Conservation (phyloP, 2,113 vertebrate genomes). For the Corythoichthys haematopterus region DNA sequence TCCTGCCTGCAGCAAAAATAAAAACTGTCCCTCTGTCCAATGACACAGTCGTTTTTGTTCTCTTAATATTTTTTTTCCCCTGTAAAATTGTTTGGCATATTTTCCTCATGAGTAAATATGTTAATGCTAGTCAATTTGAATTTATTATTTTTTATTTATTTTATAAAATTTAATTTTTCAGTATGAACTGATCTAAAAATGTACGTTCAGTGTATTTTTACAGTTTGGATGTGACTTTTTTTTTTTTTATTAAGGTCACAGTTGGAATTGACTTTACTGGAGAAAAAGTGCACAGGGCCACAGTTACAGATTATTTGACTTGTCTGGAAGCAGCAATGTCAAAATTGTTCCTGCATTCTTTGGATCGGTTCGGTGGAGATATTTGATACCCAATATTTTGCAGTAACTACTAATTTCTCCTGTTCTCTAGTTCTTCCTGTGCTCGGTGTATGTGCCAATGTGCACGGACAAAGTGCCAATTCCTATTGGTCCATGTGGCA, state of each 20-base stretch:
- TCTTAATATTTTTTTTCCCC: no score
- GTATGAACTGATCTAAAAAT: no score
- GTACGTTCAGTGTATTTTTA: no score
- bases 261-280: slow-evolving; percentile 6
- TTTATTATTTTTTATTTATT: no score
- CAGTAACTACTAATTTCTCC: not conserved
- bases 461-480: slow-evolving; percentile 98
- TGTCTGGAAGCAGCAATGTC: not conserved
- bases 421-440: slow-evolving; percentile 87
- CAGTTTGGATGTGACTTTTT: no score
- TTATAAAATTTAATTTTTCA: no score
- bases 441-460: slow-evolving; percentile 97
- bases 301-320: not conserved
- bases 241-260: not conserved
- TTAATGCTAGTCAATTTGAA: no score
- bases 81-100: no score
- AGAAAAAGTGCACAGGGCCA: slow-evolving; percentile 4
- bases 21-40: no score
- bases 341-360: not conserved
- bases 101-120: no score
- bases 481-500: slow-evolving; percentile 93
- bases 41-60: no score
- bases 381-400: not conserved
- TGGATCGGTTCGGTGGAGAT: not conserved
- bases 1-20: no score